A percentile compares a stretch with the other conserved stretches of the same genome.
Conservation (phyloP, 1,140 invertebrate genomes). For the Drosophila cardini region DNA sequence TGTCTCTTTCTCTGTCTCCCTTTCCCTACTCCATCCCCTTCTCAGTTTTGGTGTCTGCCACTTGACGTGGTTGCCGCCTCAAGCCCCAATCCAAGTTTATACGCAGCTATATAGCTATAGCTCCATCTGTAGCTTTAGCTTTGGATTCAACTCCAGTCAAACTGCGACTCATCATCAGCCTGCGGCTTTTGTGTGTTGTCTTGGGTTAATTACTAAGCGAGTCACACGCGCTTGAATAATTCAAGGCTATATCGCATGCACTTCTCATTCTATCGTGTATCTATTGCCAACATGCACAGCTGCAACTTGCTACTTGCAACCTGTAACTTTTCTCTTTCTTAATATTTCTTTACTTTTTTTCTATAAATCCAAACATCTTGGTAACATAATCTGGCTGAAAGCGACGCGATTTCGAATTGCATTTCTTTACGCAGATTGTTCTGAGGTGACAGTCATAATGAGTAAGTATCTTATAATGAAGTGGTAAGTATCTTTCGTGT, state of each 20-base stretch:
- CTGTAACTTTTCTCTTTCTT: conserved; percentile 1
- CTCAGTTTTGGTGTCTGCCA: conserved; percentile 67
- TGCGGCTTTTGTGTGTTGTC: conserved; percentile 80
- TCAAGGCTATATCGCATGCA: conserved; percentile 75
- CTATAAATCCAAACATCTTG: conserved; percentile 29
- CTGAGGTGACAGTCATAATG: conserved; percentile 55
- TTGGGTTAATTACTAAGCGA: conserved; percentile 82
- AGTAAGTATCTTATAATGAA: conserved; percentile 79
- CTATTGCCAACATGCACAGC: conserved; percentile 66
- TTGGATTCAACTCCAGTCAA: conserved; percentile 29
- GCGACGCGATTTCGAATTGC: conserved; percentile 14
- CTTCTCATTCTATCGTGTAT: conserved; percentile 45
- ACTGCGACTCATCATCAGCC: conserved; percentile 67
- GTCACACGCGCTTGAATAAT: conserved; percentile 83
- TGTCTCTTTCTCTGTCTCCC: conserved; percentile 38
- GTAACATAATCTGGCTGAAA: conserved; percentile 40
- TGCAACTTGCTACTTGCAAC: conserved; percentile 38
- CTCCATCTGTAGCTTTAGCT: not conserved
- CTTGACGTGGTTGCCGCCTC: conserved; percentile 64
- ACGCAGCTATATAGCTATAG: conserved; percentile 6
- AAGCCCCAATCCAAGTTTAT: conserved; percentile 23
- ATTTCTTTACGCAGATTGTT: conserved; percentile 40
- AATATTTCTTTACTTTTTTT: conserved; percentile 4
- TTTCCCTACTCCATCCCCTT: conserved; percentile 1
- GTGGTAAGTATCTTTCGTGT: conserved; percentile 52